Base-by-base conservation (phyloP, 2,888 invertebrate genomes). In the Brachypterus glaber region DNA sequence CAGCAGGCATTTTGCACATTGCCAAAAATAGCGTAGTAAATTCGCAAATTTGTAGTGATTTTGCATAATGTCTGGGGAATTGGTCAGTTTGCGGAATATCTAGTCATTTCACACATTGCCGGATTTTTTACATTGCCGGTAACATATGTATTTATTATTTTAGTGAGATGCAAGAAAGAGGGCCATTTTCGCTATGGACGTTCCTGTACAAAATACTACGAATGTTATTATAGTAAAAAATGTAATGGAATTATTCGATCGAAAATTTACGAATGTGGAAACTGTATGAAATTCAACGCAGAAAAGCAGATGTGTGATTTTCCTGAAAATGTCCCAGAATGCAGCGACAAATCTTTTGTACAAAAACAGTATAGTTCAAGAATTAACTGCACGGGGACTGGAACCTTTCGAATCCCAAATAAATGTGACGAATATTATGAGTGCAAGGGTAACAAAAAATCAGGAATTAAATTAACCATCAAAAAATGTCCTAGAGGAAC, bases 311-410 rank as follows among this genome's bases (percentile, higher is more conserved):
- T 30, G 3, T 60, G 59, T 33, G 59, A 58, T 41, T 34, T 50
- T 17, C 49, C 52, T 3, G 41, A 49, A 36, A 57, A 59, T 37
- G 58, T 59, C 4, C 53, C 52, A n/a, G 58, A 58, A 49, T 60
- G 60, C 33, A 44, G 46, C n/a, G 44, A 47, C 21, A 32, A 43
- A 11, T 18, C 30, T 13, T 12, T 25, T 3, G 3, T 26, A 0
- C 37, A 39, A 3, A 33, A 14, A 8, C 7, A 32, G 13, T 12
- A 33, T 17, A 35, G 40, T 8, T n/a, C 13, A 13, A 17, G 33
- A 17, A 37, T 32, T 8, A 32, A 39, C 11, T 58, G 58, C 36
- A 54, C 56, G 1, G 50, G 49, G 2, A 35, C 37, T 25, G 58
- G 58, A 13, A 39, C 30, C 15, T 58, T 47, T 41, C 30, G 38